Conservation (phyloP, 2,888 invertebrate genomes). For the Synergus japonicus region DNA sequence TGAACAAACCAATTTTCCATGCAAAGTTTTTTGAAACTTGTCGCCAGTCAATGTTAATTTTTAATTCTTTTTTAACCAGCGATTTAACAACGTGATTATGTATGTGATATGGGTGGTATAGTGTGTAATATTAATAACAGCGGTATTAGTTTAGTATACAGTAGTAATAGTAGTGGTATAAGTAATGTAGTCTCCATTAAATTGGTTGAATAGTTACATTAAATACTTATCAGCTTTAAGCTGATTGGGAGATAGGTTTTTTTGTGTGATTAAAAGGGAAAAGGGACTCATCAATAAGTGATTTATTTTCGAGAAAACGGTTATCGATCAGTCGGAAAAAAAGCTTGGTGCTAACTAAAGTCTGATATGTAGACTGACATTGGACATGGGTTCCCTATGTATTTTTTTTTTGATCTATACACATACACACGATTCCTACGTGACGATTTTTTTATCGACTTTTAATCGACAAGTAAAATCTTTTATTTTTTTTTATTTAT, state of each 20-base stretch:
- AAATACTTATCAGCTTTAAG: constrained; percentile 29
- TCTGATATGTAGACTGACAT: constrained; percentile 71
- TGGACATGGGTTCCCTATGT: constrained; percentile 58
- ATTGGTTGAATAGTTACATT: constrained; percentile 35
- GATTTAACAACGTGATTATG: constrained; percentile 27
- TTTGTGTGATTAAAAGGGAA: background rate
- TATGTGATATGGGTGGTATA: constrained; percentile 25
- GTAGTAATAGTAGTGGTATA: constrained; percentile 40
- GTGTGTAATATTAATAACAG: constrained; percentile 26
- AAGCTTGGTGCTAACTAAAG: constrained; percentile 47
- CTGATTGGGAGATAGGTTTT: constrained; percentile 7
- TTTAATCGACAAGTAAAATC: constrained; percentile 43
- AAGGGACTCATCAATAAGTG: background rate
- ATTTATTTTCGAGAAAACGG: constrained; percentile 7
- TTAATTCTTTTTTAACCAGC: constrained; percentile 2
- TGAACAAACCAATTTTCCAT: constrained; percentile 6
- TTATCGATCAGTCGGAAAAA: constrained; percentile 18
- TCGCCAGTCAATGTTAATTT: background rate
- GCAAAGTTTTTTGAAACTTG: background rate
- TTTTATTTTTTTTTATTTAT: background rate
- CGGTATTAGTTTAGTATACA: constrained; percentile 26
- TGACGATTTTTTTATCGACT: constrained; percentile 45
- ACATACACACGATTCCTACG: constrained; percentile 18
- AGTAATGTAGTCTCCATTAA: constrained; percentile 28
- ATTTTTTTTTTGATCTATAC: constrained; percentile 50